A percentile compares a stretch with the other conserved stretches of the same genome.
Conservation (phyloP, 2,797 vertebrate species). For the Tiaroga cobitis region DNA sequence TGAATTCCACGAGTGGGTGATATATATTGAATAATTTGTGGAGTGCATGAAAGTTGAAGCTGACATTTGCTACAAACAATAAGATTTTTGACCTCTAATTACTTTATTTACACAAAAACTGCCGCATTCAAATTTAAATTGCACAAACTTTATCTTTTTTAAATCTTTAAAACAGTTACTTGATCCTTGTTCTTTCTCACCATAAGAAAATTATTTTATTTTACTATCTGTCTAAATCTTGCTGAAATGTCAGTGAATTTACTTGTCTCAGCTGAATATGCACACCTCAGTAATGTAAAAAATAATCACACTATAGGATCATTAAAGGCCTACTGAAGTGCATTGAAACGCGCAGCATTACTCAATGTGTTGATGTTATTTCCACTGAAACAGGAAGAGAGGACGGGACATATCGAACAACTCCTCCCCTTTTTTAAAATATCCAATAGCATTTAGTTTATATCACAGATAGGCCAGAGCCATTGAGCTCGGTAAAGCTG, state of each 20-base stretch:
- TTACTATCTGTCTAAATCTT: background rate
- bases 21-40: background rate
- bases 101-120: background rate
- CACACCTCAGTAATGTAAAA: background rate
- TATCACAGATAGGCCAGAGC: no score
- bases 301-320: background rate
- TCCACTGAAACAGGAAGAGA: no score
- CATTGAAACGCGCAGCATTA: no score
- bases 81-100: background rate
- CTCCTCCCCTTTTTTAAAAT: no score
- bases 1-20: background rate
- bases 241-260: background rate
- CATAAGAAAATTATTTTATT: background rate
- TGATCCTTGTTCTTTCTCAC: background rate
- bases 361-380: no score
- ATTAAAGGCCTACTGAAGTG: background rate
- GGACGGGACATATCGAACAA: no score
- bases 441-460: no score
- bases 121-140: background rate
- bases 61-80: background rate
- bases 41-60: background rate
- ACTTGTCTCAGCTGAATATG: background rate
- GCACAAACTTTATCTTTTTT: background rate
- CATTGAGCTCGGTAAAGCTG: no score
- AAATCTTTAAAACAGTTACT: background rate